Percentiles rank a stretch among this genome's conserved stretches.
These are phyloP conservation scores for Sander vitreus DNA, from an alignment of 2,113 vertebrate genomes.

Conservation along the genomic window DNA sequence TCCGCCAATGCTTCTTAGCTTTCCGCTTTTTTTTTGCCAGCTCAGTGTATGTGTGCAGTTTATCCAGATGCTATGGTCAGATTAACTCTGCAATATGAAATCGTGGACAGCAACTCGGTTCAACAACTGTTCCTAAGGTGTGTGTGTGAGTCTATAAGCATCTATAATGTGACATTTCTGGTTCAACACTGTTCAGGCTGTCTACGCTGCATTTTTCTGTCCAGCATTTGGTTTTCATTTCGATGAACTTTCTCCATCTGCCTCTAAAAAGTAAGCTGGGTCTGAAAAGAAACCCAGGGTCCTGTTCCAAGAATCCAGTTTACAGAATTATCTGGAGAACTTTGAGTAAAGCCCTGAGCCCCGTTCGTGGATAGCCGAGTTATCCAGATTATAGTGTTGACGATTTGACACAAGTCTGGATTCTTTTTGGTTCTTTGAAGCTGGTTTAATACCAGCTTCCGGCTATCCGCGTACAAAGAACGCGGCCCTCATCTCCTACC, in stretches of 20 bases:
- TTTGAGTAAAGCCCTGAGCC: not conserved
- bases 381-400: no score
- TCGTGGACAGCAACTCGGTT: not conserved
- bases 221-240: not conserved
- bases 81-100: not conserved
- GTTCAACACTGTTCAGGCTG: not conserved
- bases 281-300: not conserved
- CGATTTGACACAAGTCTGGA: not conserved
- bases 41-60: not conserved
- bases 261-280: not conserved
- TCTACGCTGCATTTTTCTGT: not conserved
- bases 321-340: not conserved
- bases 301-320: not conserved
- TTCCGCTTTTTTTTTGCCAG: no score
- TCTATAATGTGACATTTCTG: not conserved
- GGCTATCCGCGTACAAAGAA: not conserved
- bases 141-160: not conserved
- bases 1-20: no score
- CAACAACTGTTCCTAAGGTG: no score
- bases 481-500: slow-evolving; percentile 54
- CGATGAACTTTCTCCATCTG: not conserved
- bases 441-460: no score
- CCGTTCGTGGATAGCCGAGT: not conserved
- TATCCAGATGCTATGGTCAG: not conserved
- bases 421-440: not conserved